These are phyloP conservation scores for Dicrostonyx torquatus DNA, from an alignment of 2,797 vertebrate species.

Conservation along the genomic window DNA sequence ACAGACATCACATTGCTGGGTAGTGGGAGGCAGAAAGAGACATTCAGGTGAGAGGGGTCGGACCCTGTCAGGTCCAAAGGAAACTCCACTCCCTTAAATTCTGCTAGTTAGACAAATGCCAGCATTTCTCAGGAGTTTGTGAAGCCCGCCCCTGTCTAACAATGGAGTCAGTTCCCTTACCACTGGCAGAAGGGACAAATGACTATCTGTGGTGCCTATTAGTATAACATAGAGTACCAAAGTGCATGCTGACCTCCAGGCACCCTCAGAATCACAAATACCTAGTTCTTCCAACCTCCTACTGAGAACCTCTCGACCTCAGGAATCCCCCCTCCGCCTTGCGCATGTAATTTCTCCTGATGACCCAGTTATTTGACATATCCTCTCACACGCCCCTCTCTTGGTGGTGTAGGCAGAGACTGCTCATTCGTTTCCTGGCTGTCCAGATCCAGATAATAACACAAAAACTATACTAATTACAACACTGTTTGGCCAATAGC, in stretches of 20 bases:
- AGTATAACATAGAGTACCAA: neutral
- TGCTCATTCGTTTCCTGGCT: too few species aligned
- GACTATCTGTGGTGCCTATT: neutral
- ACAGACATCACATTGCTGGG: neutral
- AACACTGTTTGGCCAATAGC: too few species aligned
- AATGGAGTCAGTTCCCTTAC: too few species aligned
- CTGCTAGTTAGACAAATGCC: neutral
- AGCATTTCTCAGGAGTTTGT: neutral
- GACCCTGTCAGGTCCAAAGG: neutral
- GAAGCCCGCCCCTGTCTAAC: neutral
- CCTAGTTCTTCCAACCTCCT: neutral
- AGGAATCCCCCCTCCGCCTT: neutral
- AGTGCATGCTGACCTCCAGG: neutral
- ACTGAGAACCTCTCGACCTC: neutral
- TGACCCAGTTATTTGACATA: neutral
- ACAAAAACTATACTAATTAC: too few species aligned
- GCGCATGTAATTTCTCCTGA: neutral
- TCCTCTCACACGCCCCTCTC: neutral
- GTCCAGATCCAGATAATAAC: too few species aligned
- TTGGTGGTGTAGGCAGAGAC: neutral
- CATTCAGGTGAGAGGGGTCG: accelerated
- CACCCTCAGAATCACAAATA: neutral
- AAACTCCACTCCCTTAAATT: neutral
- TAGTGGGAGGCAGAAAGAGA: neutral
- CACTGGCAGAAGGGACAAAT: neutral